These are phyloP conservation scores for Cataglyphis hispanica DNA, from an alignment of 1,140 invertebrate species.

Conservation along the genomic window DNA sequence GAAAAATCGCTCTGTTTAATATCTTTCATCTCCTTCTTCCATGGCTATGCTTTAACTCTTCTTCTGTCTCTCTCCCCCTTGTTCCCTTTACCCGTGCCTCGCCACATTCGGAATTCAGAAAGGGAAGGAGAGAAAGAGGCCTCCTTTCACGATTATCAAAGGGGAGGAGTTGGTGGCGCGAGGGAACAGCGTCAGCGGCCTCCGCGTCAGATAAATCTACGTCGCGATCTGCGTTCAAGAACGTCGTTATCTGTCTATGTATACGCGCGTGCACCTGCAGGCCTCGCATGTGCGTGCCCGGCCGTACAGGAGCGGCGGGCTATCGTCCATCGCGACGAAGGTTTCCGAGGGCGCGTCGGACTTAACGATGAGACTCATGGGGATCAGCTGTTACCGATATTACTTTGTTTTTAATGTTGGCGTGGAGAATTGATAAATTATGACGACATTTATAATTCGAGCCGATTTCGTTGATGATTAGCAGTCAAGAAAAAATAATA, in stretches of 20 bases:
- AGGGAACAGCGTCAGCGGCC: slow-evolving; percentile 67
- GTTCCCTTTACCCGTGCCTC: slow-evolving; percentile 30
- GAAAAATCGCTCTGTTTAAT: slow-evolving; percentile 46
- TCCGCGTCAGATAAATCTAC: slow-evolving; percentile 73
- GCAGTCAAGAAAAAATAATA: background rate
- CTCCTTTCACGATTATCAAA: slow-evolving; percentile 56
- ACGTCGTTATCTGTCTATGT: slow-evolving; percentile 64
- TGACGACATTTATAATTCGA: slow-evolving; percentile 33
- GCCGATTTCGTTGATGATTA: background rate
- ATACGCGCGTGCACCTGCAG: slow-evolving; percentile 35
- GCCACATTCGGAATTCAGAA: slow-evolving; percentile 69
- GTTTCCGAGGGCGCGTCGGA: slow-evolving; percentile 42
- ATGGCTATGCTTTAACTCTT: background rate
- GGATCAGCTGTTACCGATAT: slow-evolving; percentile 45
- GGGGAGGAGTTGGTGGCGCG: slow-evolving; percentile 59
- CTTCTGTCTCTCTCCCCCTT: slow-evolving; percentile 5
- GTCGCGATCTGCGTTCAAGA: slow-evolving; percentile 69
- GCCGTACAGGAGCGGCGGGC: slow-evolving; percentile 44
- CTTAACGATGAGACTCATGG: slow-evolving; percentile 46
- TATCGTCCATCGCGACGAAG: slow-evolving; percentile 55
- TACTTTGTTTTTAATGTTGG: slow-evolving; percentile 36
- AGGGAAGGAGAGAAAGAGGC: background rate
- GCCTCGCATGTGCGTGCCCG: slow-evolving; percentile 30
- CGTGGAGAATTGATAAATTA: slow-evolving; percentile 15
- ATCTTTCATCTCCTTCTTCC: background rate